These are phyloP conservation scores for Dreissena rostriformis DNA, from an alignment of 1,140 invertebrate genomes.

Conservation along the genomic window DNA sequence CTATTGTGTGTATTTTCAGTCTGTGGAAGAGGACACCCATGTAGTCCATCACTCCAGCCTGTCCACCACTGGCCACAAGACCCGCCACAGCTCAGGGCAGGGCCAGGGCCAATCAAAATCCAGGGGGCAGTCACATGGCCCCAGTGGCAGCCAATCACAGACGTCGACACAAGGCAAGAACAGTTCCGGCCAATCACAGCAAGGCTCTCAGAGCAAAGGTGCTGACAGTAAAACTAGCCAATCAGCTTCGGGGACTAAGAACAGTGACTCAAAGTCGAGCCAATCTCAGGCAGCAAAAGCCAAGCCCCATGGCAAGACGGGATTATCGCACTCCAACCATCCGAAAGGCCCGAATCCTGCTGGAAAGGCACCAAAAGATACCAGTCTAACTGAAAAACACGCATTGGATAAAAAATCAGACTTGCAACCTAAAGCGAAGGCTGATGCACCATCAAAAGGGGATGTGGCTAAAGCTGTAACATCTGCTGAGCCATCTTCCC, in stretches of 20 bases:
- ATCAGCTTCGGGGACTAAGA: constrained; percentile 45
- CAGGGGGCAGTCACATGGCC: constrained; percentile 52
- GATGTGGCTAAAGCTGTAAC: neutral
- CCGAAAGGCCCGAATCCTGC: constrained; percentile 16
- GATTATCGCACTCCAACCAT: neutral
- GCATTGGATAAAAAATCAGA: constrained; percentile 36
- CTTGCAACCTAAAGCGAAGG: constrained; percentile 2
- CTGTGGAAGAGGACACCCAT: constrained; percentile 53
- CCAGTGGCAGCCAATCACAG: constrained; percentile 44
- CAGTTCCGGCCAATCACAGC: constrained; percentile 47
- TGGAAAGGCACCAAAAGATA: constrained; percentile 22
- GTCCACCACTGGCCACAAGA: constrained; percentile 50
- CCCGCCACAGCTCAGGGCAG: constrained; percentile 48
- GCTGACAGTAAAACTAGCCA: constrained; percentile 51
- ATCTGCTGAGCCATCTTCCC: too few relatives aligned
- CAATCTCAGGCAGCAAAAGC: constrained; percentile 32
- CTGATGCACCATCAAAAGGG: neutral
- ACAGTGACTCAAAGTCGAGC: constrained; percentile 37
- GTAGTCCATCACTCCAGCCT: constrained; percentile 51
- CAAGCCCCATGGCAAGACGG: constrained; percentile 21
- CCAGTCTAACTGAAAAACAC: constrained; percentile 5
- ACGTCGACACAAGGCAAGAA: constrained; percentile 46
- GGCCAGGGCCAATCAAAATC: constrained; percentile 47
- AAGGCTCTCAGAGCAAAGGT: constrained; percentile 47
- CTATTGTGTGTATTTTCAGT: constrained; percentile 31